phyloP scores from a whole-genome alignment of 2,888 invertebrate genomes.

The Griposia aprilina region DNA sequence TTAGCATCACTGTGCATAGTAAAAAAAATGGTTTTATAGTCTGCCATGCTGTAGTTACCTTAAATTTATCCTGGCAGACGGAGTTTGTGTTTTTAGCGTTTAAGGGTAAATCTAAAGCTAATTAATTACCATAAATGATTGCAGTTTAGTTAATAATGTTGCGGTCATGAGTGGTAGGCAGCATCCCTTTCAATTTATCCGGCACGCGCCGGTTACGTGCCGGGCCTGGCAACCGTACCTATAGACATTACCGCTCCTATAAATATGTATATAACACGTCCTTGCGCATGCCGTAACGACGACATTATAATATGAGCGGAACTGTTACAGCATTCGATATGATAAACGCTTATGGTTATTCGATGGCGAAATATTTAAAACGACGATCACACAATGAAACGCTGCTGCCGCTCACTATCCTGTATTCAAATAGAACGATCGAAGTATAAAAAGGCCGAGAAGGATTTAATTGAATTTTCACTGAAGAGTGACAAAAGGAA shows the following conservation, averaged over 20 bases:
- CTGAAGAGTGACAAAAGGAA: slow-evolving; percentile 60
- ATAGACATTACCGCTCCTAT: slow-evolving; percentile 73
- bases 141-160: slow-evolving; percentile 64
- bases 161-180: slow-evolving; percentile 64
- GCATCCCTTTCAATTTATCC: slow-evolving; percentile 79
- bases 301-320: slow-evolving; percentile 74
- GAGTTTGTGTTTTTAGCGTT: not conserved
- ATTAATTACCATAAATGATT: slow-evolving; percentile 59
- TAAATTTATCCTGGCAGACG: not conserved
- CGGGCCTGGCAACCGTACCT: slow-evolving; percentile 74
- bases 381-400: slow-evolving; percentile 36
- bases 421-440: slow-evolving; percentile 46
- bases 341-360: slow-evolving; percentile 72
- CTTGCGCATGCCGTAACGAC: slow-evolving; percentile 71
- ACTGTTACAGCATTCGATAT: slow-evolving; percentile 71
- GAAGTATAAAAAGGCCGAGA: slow-evolving; percentile 47
- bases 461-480: slow-evolving; percentile 64
- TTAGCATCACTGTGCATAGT: slow-evolving; percentile 16
- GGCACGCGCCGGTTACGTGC: slow-evolving; percentile 80
- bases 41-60: slow-evolving; percentile 3
- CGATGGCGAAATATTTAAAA: slow-evolving; percentile 51
- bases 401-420: slow-evolving; percentile 31
- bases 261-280: slow-evolving; percentile 75
- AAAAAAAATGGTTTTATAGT: slow-evolving; percentile 28
- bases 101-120: slow-evolving; percentile 20